A percentile compares a stretch with the other conserved stretches of the same genome.
These are phyloP conservation scores for Eutolmus rufibarbis DNA, from an alignment of 2,888 invertebrate species.

Conservation along the genomic window DNA sequence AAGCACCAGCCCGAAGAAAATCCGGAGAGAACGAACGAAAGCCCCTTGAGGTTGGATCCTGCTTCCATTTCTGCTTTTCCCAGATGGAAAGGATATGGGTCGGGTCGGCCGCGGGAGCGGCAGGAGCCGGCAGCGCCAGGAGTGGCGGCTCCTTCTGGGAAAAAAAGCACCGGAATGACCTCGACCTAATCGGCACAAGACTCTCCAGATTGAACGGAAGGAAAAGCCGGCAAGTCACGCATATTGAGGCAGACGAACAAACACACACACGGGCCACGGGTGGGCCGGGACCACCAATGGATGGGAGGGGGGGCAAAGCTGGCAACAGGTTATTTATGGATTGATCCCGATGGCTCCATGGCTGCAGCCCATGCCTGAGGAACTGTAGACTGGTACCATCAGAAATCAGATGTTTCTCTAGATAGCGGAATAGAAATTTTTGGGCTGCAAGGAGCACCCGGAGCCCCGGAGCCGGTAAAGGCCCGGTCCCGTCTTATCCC, in stretches of 20 bases:
- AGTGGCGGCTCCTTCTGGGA: slow-evolving; percentile 2
- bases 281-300: background rate
- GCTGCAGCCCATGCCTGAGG: background rate
- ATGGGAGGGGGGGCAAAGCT: background rate
- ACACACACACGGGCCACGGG: slow-evolving; percentile 17
- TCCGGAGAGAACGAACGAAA: slow-evolving; percentile 18
- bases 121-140: background rate
- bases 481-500: background rate
- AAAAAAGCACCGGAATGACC: slow-evolving; percentile 37
- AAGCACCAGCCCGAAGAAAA: slow-evolving; percentile 23
- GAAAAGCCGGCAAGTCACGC: slow-evolving; percentile 37
- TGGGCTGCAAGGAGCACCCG: background rate
- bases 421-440: background rate
- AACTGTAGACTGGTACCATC: background rate
- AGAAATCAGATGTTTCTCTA: slow-evolving; percentile 29
- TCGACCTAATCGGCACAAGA: slow-evolving; percentile 39
- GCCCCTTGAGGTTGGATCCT: slow-evolving; percentile 29
- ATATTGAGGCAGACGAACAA: slow-evolving; percentile 10
- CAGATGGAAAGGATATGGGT: slow-evolving; percentile 34
- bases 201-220: slow-evolving; percentile 29
- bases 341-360: slow-evolving; percentile 37
- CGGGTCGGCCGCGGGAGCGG: background rate
- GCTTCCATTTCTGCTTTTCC: slow-evolving; percentile 29
- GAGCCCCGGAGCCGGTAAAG: background rate
- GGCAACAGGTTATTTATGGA: slow-evolving; percentile 43